A percentile compares a stretch with the other conserved stretches of the same genome.
These are phyloP conservation scores for Gadus macrocephalus DNA, from an alignment of 2,113 vertebrate genomes.

Conservation along the genomic window DNA sequence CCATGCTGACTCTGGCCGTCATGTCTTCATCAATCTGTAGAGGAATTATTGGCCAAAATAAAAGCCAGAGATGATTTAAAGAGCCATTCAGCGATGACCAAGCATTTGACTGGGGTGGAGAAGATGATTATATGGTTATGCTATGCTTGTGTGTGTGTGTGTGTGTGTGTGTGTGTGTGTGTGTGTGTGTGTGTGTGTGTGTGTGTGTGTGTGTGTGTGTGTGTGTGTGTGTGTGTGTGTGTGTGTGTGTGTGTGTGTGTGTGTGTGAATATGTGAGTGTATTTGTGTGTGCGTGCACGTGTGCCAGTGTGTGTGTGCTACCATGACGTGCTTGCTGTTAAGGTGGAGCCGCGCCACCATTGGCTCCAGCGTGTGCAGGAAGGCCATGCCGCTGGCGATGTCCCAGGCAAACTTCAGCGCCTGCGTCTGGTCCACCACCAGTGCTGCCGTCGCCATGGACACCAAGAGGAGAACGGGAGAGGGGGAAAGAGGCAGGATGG, in stretches of 20 bases:
- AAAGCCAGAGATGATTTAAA: too few species aligned
- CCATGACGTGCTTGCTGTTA: conserved; percentile 96
- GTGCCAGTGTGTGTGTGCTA: conserved; percentile 58
- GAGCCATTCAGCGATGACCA: too few species aligned
- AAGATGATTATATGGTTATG: too few species aligned
- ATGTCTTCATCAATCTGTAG: conserved; percentile 95
- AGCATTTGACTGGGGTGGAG: too few species aligned
- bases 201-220: conserved; percentile 21
- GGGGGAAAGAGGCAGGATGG: conserved; percentile 5
- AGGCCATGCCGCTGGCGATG: conserved; percentile 94
- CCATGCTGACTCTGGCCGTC: conserved; percentile 96
- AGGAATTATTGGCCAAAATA: too few species aligned
- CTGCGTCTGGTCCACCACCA: conserved; percentile 96
- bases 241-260: conserved; percentile 17
- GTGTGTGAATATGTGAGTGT: too few species aligned
- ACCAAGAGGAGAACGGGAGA: not conserved
- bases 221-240: not conserved
- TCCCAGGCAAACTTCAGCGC: conserved; percentile 94
- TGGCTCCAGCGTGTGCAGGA: conserved; percentile 94
- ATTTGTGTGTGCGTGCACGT: not conserved
- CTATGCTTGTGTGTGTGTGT: too few species aligned
- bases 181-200: not conserved
- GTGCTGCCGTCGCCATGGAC: conserved; percentile 69
- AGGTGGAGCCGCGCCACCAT: conserved; percentile 94
- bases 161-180: too few species aligned